These are phyloP conservation scores for Cottus gobio DNA, from an alignment of 2,113 vertebrate genomes.

Conservation along the genomic window DNA sequence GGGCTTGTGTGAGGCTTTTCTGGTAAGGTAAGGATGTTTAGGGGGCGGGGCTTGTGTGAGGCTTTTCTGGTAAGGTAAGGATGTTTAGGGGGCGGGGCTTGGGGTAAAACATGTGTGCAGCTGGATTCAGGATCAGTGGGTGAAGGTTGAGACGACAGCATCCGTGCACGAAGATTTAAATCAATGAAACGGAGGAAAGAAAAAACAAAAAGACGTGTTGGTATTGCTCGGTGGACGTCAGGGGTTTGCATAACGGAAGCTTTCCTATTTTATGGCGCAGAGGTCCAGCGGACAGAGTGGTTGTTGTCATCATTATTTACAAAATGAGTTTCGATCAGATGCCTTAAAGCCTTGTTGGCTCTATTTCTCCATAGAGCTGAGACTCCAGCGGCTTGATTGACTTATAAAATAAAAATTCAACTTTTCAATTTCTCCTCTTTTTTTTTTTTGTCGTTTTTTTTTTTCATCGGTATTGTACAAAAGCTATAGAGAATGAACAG, in stretches of 20 bases:
- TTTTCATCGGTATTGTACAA: constrained; percentile 92
- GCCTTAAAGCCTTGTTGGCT: constrained; percentile 96
- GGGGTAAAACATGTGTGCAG: background rate
- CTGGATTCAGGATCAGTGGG: constrained; percentile 43
- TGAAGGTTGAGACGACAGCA: constrained; percentile 23
- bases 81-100: no score
- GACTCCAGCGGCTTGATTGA: constrained; percentile 91
- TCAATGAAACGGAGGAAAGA: background rate
- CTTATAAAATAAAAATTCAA: constrained; percentile 99
- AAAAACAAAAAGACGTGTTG: constrained; percentile 61
- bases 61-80: no score
- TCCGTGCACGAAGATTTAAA: constrained; percentile 45
- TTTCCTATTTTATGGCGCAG: constrained; percentile 97
- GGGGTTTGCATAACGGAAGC: constrained; percentile 85
- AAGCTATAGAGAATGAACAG: constrained; percentile 96
- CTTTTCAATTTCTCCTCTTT: constrained; percentile 86
- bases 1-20: no score
- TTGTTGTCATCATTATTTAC: constrained; percentile 90
- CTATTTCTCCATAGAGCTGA: constrained; percentile 91
- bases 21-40: no score
- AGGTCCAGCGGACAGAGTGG: constrained; percentile 87
- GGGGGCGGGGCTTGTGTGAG: no score
- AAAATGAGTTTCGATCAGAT: constrained; percentile 87
- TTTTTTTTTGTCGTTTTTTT: constrained; percentile 53
- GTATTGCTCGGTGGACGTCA: constrained; percentile 83